These are phyloP conservation scores for Rotaria socialis DNA, from an alignment of 2,888 invertebrate species.

Conservation along the genomic window DNA sequence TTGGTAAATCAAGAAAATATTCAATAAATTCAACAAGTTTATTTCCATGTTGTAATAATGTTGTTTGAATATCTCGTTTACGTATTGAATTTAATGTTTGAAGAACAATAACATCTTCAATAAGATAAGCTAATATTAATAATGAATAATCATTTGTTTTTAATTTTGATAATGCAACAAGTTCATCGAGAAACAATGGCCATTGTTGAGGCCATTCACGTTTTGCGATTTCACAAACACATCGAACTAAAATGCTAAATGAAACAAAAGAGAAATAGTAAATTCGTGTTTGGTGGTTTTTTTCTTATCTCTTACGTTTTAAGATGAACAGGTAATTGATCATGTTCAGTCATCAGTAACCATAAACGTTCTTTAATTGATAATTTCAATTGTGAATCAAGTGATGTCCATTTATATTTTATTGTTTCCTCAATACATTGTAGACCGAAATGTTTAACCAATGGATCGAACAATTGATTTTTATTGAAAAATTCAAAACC, in stretches of 20 bases:
- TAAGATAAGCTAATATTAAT: constrained; percentile 29
- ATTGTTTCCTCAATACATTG: constrained; percentile 42
- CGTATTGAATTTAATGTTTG: constrained; percentile 6
- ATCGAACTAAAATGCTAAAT: constrained; percentile 1
- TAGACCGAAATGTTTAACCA: constrained; percentile 41
- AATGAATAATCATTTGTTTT: constrained; percentile 4
- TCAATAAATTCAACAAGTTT: constrained; percentile 18
- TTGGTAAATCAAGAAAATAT: constrained; percentile 11
- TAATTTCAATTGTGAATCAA: constrained; percentile 37
- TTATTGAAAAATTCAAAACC: constrained; percentile 19
- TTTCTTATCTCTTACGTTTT: neutral
- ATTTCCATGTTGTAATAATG: constrained; percentile 27
- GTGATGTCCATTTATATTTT: constrained; percentile 45
- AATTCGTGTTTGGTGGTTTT: neutral
- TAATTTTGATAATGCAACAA: constrained; percentile 37
- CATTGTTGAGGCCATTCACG: constrained; percentile 46
- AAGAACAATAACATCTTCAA: constrained; percentile 34
- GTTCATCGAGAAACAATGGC: constrained; percentile 41
- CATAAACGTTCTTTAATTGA: constrained; percentile 42
- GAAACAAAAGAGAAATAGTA: neutral
- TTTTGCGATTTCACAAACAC: constrained; percentile 41
- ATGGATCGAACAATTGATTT: neutral
- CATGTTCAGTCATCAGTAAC: constrained; percentile 36
- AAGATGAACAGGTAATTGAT: neutral
- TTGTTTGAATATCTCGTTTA: constrained; percentile 34